phyloP scores from a whole-genome alignment of 2,888 invertebrate species.

The Hemistola chrysoprasaria region DNA sequence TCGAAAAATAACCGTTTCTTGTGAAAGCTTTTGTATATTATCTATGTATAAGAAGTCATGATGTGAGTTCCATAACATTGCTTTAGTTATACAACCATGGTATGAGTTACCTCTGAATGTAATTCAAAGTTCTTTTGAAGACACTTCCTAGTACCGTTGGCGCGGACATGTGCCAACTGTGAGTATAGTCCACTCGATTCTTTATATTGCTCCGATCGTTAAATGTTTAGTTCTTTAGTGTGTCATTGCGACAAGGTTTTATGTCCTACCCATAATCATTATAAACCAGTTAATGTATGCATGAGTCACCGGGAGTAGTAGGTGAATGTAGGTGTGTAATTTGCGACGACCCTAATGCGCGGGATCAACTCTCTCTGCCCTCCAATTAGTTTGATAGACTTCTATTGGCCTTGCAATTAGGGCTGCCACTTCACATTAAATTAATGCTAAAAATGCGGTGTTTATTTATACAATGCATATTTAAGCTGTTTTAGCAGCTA shows the following conservation, averaged over 20 bases:
- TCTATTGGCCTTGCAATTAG: conserved; percentile 42
- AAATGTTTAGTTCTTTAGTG: too few relatives aligned
- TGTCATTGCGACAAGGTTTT: too few relatives aligned
- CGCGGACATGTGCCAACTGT: conserved; percentile 5
- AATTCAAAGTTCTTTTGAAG: conserved; percentile 7
- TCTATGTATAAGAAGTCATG: too few relatives aligned
- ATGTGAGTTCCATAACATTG: too few relatives aligned
- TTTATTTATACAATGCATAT: too few relatives aligned
- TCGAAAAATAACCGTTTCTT: conserved; percentile 7
- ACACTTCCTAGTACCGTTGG: conserved; percentile 11
- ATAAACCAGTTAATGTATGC: conserved; percentile 7
- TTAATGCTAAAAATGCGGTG: too few relatives aligned
- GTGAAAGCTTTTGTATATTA: neutral
- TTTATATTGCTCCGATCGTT: too few relatives aligned
- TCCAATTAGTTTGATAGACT: conserved; percentile 44
- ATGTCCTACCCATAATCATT: too few relatives aligned
- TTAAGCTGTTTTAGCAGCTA: too few relatives aligned
- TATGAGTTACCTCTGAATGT: conserved; percentile 1
- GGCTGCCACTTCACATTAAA: conserved; percentile 45
- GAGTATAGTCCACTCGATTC: conserved; percentile 1
- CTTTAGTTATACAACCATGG: too few relatives aligned
- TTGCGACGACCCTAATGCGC: conserved; percentile 50
- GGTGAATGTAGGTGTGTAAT: conserved; percentile 34
- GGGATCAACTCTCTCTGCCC: conserved; percentile 47
- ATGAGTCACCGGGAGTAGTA: too few relatives aligned